phyloP scores from a whole-genome alignment of 1,140 invertebrate species.

The Drosophila santomea region DNA sequence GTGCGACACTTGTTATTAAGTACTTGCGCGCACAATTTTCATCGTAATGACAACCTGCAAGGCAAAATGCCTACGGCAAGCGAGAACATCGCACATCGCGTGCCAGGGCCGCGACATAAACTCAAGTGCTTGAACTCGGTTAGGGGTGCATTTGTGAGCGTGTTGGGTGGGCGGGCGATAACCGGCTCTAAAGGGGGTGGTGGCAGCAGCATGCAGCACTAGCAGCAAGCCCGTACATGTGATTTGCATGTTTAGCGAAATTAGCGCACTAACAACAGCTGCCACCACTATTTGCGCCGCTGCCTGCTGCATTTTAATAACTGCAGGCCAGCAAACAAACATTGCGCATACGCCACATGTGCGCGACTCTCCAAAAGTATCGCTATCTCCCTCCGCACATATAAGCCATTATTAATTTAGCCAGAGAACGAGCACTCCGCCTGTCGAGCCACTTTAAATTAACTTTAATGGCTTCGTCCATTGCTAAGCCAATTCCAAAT shows the following conservation, averaged over 20 bases:
- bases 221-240: constrained; percentile 58
- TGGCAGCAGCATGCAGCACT: constrained; percentile 8
- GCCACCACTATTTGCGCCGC: constrained; percentile 39
- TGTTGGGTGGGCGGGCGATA: not conserved
- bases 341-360: constrained; percentile 74
- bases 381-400: constrained; percentile 18
- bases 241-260: constrained; percentile 81
- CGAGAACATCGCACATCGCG: constrained; percentile 71
- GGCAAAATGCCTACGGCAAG: constrained; percentile 74
- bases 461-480: constrained; percentile 60
- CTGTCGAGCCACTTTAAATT: constrained; percentile 68
- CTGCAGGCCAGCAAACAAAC: constrained; percentile 69
- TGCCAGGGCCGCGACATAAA: constrained; percentile 75
- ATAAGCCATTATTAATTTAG: constrained; percentile 80
- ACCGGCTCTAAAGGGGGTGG: not conserved
- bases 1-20: constrained; percentile 81
- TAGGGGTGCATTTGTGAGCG: constrained; percentile 28
- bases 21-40: constrained; percentile 78
- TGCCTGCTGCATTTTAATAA: constrained; percentile 70
- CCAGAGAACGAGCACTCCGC: constrained; percentile 41
- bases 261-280: constrained; percentile 81
- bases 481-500: constrained; percentile 63
- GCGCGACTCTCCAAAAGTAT: constrained; percentile 21
- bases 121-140: constrained; percentile 69
- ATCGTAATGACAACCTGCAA: constrained; percentile 80